Evolutionary conservation across 2,113 vertebrate genomes (phyloP), one percentile per base, ranked within the genome.

Genomic region (Bettongia penicillata): DNA sequence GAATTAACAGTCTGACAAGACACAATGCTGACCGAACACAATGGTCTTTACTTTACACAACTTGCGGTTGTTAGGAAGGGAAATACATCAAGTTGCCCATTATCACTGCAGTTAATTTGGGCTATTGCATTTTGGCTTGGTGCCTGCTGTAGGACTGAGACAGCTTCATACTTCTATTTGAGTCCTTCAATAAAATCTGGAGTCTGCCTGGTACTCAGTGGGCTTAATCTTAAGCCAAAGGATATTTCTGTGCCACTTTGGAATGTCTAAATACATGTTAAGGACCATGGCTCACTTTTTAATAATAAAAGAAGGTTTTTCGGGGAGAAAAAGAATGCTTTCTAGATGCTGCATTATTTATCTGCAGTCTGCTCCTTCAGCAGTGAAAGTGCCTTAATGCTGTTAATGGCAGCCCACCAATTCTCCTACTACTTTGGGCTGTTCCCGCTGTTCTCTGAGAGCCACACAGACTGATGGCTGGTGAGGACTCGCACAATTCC

Each of bases 311-410:
- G 93, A 10, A 50, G 31, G 37, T 84, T 94, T 90, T 0, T 0
- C 37, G 25, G 77, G 28, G 61, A 11, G 52, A 16, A 12, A 43
- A 84, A 92, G 92, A 95, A 91, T 47, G 68, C 93, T 97, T 97
- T 92, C 0, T 1, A 97, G 95, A 53, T 96, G 53, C 91, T 97
- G 51, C 95, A 96, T 94, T 93, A 96, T 96, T 97, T 97, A 98
- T 90, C 96, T 93, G 52, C 53, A 96, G 95, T 55, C 93, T 31
- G 26, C 89, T 91, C 92, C 31, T 0, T 31, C 14, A 28, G 90
- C 53, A 91, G 57, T 28, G 53, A 94, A 91, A 51, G 2, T 49
- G 51, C 43, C 93, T 96, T 93, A 94, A 93, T 57, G 49, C 52
- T 94, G 93, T 14, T 93, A 48, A 61, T 2, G 89, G 96, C 91